Base-by-base conservation (phyloP, 2,797 vertebrate species). In the Sparidentex hasta region DNA sequence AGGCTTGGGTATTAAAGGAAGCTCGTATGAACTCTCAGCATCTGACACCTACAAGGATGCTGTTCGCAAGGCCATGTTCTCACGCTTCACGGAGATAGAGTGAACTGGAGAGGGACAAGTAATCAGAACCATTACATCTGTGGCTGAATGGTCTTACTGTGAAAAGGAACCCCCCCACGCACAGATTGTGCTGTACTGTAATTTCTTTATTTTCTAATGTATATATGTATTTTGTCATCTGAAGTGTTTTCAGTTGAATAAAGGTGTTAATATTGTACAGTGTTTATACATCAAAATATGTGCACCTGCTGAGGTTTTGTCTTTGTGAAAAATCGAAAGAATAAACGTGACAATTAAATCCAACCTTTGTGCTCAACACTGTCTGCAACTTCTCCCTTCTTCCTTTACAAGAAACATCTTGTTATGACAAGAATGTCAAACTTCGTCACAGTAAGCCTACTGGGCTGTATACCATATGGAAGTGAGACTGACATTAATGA, bases 21-120 rank as follows among this genome's bases (percentile, higher is more conserved):
- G 97, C 78, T 95, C 96, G 0, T 98, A 98, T 0, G 96, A 96
- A 0, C 95, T 97, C 27, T 96, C 96, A 0, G 95, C 97, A 2
- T 96, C 97, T 0, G 97, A 98, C 75, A 97, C 96, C 0, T 98
- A 98, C 94, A 98, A 98, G 90, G 97, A 97, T 3, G 96, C 97
- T 0, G 97, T 97, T 72, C 94, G 96, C 81, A 97, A 98, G 94
- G 97, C 97, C 88, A 97, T 98, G 97, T 98, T 98, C 7, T 95
- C 97, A 47, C 96, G 96, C 47, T 99, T 98, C 93, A 97, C 97
- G 0, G 97, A 98, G 90, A 96, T 97, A 55, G 97, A 98, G 76
- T 97, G 87, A 95, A 43, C 25, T 5, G 5, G 9, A 43, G 55
- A 25, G 13, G 43, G 52, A 56, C 11, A 59, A 27, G 29, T 18